phyloP scores from a whole-genome alignment of 2,888 invertebrate genomes.

The Megastigmus dorsalis region DNA sequence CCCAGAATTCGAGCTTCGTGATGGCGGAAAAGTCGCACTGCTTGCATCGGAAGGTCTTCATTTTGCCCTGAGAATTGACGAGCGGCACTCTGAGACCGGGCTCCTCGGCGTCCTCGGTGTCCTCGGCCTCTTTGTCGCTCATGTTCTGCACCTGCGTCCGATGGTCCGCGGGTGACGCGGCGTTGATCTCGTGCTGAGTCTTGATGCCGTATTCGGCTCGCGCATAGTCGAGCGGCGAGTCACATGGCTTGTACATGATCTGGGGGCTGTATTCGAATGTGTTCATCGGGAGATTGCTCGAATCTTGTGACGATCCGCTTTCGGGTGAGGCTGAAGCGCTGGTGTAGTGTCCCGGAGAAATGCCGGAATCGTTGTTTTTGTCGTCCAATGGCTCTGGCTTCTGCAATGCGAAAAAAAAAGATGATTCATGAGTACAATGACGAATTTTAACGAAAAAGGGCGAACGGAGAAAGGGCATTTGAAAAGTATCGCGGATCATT shows the following conservation, averaged over 20 bases:
- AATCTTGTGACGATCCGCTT: conserved; percentile 31
- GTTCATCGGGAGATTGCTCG: not conserved
- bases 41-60: conserved; percentile 94
- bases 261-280: conserved; percentile 27
- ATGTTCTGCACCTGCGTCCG: too few species aligned
- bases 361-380: conserved; percentile 67
- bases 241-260: conserved; percentile 56
- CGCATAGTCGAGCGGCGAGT: conserved; percentile 51
- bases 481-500: too few species aligned
- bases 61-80: conserved; percentile 82
- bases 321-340: conserved; percentile 63
- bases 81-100: conserved; percentile 69
- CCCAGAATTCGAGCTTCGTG: conserved; percentile 95
- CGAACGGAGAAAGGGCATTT: not conserved
- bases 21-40: conserved; percentile 90
- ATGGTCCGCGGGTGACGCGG: too few species aligned
- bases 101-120: conserved; percentile 75
- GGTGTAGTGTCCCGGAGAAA: conserved; percentile 68
- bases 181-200: too few species aligned
- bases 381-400: conserved; percentile 52
- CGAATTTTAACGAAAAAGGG: not conserved
- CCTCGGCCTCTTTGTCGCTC: too few species aligned
- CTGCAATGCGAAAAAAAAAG: not conserved
- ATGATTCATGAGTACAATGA: not conserved
- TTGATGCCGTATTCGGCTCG: too few species aligned